These are phyloP conservation scores for Brachyhypopomus gauderio DNA, from an alignment of 2,113 vertebrate species.

Conservation along the genomic window DNA sequence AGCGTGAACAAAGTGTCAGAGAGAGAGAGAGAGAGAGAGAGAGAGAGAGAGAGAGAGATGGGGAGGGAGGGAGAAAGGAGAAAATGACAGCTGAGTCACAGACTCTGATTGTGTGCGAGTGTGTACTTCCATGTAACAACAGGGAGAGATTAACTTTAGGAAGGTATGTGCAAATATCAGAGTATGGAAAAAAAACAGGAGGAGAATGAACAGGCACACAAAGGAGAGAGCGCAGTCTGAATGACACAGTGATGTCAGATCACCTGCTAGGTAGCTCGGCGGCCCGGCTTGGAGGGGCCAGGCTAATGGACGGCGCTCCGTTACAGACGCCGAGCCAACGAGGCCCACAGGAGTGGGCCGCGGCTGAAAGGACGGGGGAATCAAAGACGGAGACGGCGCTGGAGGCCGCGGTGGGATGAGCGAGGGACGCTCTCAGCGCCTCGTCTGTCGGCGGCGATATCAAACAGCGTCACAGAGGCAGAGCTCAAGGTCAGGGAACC, in stretches of 20 bases:
- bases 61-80: not conserved
- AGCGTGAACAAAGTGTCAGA: slow-evolving; percentile 20
- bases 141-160: not conserved
- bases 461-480: too few relatives aligned
- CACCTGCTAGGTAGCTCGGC: not conserved
- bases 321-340: too few relatives aligned
- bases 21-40: not conserved
- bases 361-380: not conserved
- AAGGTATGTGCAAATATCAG: not conserved
- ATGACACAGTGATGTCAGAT: not conserved
- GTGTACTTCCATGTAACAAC: slow-evolving; percentile 9
- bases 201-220: not conserved
- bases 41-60: not conserved
- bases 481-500: too few relatives aligned
- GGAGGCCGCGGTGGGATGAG: not conserved
- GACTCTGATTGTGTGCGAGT: slow-evolving; percentile 29
- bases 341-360: too few relatives aligned
- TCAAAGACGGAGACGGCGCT: not conserved
- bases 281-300: not conserved
- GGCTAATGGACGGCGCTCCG: not conserved
- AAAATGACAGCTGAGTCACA: slow-evolving; percentile 31
- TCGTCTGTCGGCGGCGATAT: too few relatives aligned
- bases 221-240: not conserved
- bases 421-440: too few relatives aligned
- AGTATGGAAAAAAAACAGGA: not conserved